Conservation (phyloP, 2,888 invertebrate genomes). For the Melanophora roralis region DNA sequence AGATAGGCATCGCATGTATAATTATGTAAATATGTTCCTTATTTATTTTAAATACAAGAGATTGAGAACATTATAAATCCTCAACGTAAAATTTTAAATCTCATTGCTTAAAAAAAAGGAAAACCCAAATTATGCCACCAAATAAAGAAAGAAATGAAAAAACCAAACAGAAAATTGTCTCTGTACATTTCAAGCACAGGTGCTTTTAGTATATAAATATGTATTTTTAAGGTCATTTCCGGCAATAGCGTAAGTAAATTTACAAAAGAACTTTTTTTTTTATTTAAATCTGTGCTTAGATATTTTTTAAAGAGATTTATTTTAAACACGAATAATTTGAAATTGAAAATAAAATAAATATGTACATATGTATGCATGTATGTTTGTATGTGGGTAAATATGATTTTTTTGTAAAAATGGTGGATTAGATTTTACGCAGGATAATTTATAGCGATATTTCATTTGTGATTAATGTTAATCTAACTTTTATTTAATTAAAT, state of each 20-base stretch:
- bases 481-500: too few species aligned
- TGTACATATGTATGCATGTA: not conserved
- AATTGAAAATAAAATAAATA: not conserved
- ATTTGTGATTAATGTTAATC: too few species aligned
- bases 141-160: not conserved
- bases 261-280: not conserved
- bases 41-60: slow-evolving; percentile 38
- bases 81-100: slow-evolving; percentile 44
- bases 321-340: not conserved
- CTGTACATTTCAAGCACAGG: not conserved
- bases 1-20: too few species aligned
- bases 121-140: slow-evolving; percentile 16
- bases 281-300: not conserved
- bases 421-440: not conserved
- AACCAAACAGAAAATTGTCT: not conserved
- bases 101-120: slow-evolving; percentile 10
- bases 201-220: not conserved
- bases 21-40: not conserved
- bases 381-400: too few species aligned
- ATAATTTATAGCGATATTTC: too few species aligned
- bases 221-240: not conserved
- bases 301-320: not conserved
- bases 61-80: slow-evolving; percentile 53
- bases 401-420: too few species aligned
- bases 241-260: not conserved